These are phyloP conservation scores for Rana temporaria DNA, from an alignment of 2,113 vertebrate species.

Conservation along the genomic window DNA sequence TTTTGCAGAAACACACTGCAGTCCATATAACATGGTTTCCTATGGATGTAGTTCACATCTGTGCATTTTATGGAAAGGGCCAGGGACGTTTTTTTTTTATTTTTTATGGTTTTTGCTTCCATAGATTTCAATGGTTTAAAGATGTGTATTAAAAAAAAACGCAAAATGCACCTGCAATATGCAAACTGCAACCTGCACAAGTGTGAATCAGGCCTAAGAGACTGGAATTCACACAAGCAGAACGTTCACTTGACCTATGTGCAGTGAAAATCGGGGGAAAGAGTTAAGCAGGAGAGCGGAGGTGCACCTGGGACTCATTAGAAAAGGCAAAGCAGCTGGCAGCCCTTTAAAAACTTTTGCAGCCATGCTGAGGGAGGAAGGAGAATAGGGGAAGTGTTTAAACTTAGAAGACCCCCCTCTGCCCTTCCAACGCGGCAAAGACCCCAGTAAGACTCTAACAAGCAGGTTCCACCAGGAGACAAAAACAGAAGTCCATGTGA, in stretches of 20 bases:
- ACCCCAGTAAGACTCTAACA: conserved; percentile 13
- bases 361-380: conserved; percentile 52
- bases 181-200: too few species aligned
- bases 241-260: background rate
- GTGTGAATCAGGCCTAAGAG: too few species aligned
- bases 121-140: too few species aligned
- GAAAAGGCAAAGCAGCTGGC: conserved; percentile 68
- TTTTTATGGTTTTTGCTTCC: too few species aligned
- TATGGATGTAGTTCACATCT: too few species aligned
- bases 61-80: too few species aligned
- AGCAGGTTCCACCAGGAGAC: conserved; percentile 38
- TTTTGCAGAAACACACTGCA: too few species aligned
- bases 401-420: conserved; percentile 48
- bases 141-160: too few species aligned
- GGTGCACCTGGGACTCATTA: conserved; percentile 57
- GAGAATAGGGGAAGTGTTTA: conserved; percentile 43
- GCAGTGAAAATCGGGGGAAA: background rate
- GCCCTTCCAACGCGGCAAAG: conserved; percentile 13
- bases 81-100: too few species aligned
- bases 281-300: conserved; percentile 19
- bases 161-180: too few species aligned
- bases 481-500: conserved; percentile 2
- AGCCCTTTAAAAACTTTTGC: conserved; percentile 56
- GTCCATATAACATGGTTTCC: too few species aligned
- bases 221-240: too few species aligned